Base-by-base conservation (phyloP, 2,113 vertebrate genomes). In the Pagrus major region DNA sequence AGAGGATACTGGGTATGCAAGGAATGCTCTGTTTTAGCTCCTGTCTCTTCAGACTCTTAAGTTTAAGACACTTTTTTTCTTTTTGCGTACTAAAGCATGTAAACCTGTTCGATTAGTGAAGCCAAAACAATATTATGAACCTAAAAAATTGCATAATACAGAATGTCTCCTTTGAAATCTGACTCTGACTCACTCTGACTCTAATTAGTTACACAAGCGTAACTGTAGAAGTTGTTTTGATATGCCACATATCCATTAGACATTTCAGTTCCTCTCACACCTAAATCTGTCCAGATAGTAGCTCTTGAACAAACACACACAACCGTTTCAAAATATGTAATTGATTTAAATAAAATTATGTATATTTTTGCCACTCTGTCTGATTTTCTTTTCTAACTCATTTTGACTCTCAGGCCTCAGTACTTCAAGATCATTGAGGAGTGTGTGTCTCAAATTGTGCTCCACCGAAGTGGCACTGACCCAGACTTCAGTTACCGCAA, bases 351-450 rank as follows among this genome's bases (percentile, higher is more conserved):
- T 27, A 9, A 54, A 67, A 23, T 54, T 2, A 18, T 74, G 1
- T 27, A 2, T 52, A 7, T 37, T 7, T 37, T 31, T 63, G 16
- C 16, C 15, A 14, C 9, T 56, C 1, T 80, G 9, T 60, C 2
- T 49, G 6, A 6, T 15, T 68, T 54, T 73, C 6, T 55, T 77
- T 18, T 88, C 37, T 59, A 20, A 42, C 33, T 80, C 11, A 8
- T 70, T 20, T 51, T 39, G 0, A 54, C 35, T 84, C 88, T 82
- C 89, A 99, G 98, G 90, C 95, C 97, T 35, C 96, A 98, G 74
- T 99, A 99, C 93, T 99, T 99, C 93, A 99, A 97, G 93, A 94
- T 99, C 93, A 97, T 99, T 83, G 97, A 99, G 56, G 98, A 99
- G 60, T 99, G 97, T 72, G 93, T 99, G 27, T 99, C 98, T 78